Percentiles rank a stretch among this genome's conserved stretches.
Evolutionary conservation across 2,888 invertebrate species (phyloP).

Genomic region (Eumerus sabulonum): DNA sequence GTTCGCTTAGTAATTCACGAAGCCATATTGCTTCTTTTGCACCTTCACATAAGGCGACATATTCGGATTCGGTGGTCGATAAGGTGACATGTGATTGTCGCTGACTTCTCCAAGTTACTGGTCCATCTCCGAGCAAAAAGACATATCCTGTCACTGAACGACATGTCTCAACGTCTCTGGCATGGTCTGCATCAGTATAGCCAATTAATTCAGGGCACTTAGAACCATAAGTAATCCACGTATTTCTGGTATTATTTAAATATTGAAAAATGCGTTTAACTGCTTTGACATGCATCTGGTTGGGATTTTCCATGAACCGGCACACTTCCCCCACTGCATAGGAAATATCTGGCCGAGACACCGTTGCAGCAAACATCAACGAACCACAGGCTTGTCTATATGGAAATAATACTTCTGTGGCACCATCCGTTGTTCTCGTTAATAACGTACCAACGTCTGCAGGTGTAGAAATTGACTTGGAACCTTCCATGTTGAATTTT

Average conservation of each 20-base stretch:
- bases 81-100: slow-evolving; percentile 45
- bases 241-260: slow-evolving; percentile 7
- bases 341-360: no score
- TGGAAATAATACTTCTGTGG: neutral
- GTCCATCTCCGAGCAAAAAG: slow-evolving; percentile 32
- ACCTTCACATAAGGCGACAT: no score
- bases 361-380: slow-evolving; percentile 4
- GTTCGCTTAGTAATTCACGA: slow-evolving; percentile 42
- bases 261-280: no score
- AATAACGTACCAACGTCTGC: no score
- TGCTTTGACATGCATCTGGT: neutral
- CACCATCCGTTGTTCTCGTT: slow-evolving; percentile 13
- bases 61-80: slow-evolving; percentile 20
- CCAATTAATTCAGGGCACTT: no score
- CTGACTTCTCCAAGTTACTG: slow-evolving; percentile 25
- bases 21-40: no score
- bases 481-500: no score
- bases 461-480: no score
- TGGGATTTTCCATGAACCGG: slow-evolving; percentile 1
- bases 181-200: no score
- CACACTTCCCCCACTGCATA: no score
- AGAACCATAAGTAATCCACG: slow-evolving; percentile 8
- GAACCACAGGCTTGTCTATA: no score
- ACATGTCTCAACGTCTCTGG: no score
- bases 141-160: slow-evolving; percentile 56